These are phyloP conservation scores for Chrysemys picta DNA, from an alignment of 2,113 vertebrate species.

Conservation along the genomic window DNA sequence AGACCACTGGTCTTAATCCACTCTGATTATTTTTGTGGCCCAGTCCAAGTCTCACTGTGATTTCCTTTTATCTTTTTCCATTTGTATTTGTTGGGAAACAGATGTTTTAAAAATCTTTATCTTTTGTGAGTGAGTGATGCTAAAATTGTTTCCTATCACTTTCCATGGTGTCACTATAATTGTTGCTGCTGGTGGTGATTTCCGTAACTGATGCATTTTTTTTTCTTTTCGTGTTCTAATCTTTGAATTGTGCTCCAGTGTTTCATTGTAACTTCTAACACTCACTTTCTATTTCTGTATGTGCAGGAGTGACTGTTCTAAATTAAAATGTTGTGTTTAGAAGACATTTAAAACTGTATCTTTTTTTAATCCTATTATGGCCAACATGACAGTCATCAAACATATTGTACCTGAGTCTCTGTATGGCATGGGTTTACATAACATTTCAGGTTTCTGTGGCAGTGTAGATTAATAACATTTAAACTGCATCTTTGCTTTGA, in stretches of 20 bases:
- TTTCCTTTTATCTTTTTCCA: background rate
- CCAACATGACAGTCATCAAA: background rate
- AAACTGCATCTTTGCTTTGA: constrained; percentile 42
- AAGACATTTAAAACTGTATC: background rate
- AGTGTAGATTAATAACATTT: constrained; percentile 41
- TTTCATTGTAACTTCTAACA: background rate
- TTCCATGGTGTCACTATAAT: background rate
- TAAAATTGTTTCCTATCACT: background rate
- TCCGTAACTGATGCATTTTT: background rate
- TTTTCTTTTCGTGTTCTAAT: background rate
- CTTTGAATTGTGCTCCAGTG: background rate
- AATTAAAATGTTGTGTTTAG: background rate
- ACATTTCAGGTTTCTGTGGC: constrained; percentile 9
- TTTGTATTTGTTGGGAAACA: background rate
- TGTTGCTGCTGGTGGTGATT: background rate
- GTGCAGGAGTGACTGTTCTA: background rate
- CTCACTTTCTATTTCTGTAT: background rate
- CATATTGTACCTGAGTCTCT: constrained; percentile 2
- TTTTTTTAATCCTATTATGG: background rate
- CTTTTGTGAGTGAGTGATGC: background rate
- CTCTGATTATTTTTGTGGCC: background rate
- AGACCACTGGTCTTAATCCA: background rate
- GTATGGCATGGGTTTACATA: background rate
- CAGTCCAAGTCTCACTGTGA: background rate
- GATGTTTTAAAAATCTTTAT: background rate